Conservation (phyloP, 2,113 vertebrate genomes). For the Chionis minor region DNA sequence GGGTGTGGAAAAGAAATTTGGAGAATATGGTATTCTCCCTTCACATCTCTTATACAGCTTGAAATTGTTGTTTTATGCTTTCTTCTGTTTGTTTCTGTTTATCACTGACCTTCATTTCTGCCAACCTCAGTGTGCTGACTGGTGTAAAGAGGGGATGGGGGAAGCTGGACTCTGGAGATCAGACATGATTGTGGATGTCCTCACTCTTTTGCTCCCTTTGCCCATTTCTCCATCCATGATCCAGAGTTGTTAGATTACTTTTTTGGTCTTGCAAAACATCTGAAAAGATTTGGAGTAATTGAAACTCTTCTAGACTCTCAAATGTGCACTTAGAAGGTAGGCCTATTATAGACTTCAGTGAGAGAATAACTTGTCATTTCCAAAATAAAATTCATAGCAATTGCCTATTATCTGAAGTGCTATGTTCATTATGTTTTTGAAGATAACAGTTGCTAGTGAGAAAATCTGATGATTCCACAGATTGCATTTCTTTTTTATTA, state of each 20-base stretch:
- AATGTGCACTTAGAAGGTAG: neutral
- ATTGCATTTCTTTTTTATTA: neutral
- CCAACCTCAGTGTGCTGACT: neutral
- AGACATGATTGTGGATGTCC: neutral
- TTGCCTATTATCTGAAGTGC: neutral
- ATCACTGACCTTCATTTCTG: neutral
- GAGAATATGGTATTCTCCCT: neutral
- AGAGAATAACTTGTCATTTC: neutral
- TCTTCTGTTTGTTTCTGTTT: neutral
- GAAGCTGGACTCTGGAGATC: neutral
- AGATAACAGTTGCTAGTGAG: neutral
- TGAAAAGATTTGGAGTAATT: neutral
- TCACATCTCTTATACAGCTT: neutral
- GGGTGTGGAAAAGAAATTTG: neutral
- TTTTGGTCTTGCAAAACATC: neutral
- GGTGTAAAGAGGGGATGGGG: neutral
- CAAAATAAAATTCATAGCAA: neutral
- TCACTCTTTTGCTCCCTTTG: neutral
- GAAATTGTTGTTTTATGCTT: neutral
- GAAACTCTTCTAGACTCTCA: neutral
- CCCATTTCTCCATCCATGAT: neutral
- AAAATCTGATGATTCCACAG: neutral
- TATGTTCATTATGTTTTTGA: neutral
- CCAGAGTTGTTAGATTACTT: neutral
- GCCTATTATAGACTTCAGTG: neutral